Evolutionary conservation across 2,888 invertebrate species (phyloP).

Genomic region (Plemyria rubiginata): DNA sequence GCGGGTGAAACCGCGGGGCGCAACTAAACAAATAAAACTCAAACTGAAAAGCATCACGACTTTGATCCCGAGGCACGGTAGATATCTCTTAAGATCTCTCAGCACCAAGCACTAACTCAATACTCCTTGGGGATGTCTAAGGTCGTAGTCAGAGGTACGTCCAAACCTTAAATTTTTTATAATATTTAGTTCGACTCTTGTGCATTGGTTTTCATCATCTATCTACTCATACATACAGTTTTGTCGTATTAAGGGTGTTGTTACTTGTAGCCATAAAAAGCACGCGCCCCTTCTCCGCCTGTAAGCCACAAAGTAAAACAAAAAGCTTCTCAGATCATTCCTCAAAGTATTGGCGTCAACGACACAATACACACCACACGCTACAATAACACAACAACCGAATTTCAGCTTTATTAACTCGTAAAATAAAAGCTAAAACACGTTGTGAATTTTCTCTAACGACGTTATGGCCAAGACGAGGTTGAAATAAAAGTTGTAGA

Average conservation of each 20-base stretch:
- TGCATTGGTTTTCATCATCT: neutral
- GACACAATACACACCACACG: conserved; percentile 21
- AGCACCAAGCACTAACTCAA: too few relatives aligned
- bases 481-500: conserved; percentile 5
- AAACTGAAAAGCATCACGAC: too few relatives aligned
- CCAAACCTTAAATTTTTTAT: too few relatives aligned
- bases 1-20: too few relatives aligned
- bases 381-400: conserved; percentile 9
- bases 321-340: conserved; percentile 13
- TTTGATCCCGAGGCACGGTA: too few relatives aligned
- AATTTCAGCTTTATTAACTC: conserved; percentile 8
- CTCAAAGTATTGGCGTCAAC: conserved; percentile 23
- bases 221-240: too few relatives aligned
- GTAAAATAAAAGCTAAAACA: conserved; percentile 2
- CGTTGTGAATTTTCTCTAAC: neutral
- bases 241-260: neutral
- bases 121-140: too few relatives aligned
- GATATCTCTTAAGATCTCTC: too few relatives aligned
- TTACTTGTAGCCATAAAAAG: conserved; percentile 1
- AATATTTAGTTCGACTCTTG: too few relatives aligned
- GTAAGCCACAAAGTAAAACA: conserved; percentile 22
- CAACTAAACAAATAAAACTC: too few relatives aligned
- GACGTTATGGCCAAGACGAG: conserved; percentile 3
- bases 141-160: too few relatives aligned
- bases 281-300: conserved; percentile 6